These are phyloP conservation scores for Ceraclea dissimilis DNA, from an alignment of 2,888 invertebrate species.

Conservation along the genomic window DNA sequence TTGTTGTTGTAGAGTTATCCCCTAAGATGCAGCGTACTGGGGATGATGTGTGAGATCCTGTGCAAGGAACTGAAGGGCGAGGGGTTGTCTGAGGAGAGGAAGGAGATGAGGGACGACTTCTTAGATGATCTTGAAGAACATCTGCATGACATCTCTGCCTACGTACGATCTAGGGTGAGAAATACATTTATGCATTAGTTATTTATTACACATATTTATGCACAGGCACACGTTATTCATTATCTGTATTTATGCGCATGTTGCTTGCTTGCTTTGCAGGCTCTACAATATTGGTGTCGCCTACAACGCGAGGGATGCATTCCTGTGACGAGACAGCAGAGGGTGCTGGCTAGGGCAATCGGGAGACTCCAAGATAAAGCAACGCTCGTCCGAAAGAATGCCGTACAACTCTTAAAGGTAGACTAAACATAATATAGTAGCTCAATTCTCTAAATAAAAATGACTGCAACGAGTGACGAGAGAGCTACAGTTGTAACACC, in stretches of 20 bases:
- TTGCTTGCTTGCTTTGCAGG: no score
- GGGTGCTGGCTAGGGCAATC: conserved; percentile 58
- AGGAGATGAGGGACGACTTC: conserved; percentile 67
- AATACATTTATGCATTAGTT: no score
- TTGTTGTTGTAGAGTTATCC: conserved; percentile 52
- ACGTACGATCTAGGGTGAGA: conserved; percentile 71
- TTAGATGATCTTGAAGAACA: conserved; percentile 75
- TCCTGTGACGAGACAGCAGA: conserved; percentile 62
- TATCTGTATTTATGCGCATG: no score
- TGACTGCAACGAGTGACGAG: no score
- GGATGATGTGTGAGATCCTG: conserved; percentile 75
- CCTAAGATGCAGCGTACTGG: conserved; percentile 73
- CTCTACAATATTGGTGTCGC: conserved; percentile 73
- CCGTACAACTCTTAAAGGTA: conserved; percentile 66
- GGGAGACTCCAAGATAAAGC: conserved; percentile 76
- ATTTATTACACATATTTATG: no score
- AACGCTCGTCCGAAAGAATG: conserved; percentile 75
- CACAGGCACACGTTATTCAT: no score
- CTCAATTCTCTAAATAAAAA: no score
- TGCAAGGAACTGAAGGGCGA: conserved; percentile 65
- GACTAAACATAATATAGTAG: no score
- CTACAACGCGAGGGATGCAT: conserved; percentile 73
- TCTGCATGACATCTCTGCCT: conserved; percentile 75
- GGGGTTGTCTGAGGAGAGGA: conserved; percentile 58
- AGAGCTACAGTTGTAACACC: no score